Base-by-base conservation (phyloP, 2,797 vertebrate species). In the Poeciliopsis infans region DNA sequence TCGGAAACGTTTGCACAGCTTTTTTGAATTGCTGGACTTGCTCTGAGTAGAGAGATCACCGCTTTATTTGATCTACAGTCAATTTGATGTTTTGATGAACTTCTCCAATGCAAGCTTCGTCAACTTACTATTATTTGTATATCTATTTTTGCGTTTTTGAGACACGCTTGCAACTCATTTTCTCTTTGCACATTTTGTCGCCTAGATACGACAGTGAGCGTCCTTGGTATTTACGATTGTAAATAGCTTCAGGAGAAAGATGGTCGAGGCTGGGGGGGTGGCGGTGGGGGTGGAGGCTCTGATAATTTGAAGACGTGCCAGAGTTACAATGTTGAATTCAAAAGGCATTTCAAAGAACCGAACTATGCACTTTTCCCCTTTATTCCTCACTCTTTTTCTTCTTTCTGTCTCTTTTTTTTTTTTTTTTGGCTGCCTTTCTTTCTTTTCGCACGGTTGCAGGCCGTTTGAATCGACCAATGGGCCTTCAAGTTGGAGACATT, bases 401-500 rank as follows among this genome's bases (percentile, higher is more conserved):
- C 86, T 85, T 83, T 86, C 79, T 82, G 78, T 83, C 74, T 79
- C 82, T 75, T 39, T 43, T 10, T 43, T 43, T 43, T 43, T 43
- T 43, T 41, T 8, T 41, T 43, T 11, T 43, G 11, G 41, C 82
- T 79, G 77, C 83, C 31, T 85, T 86, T 89, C 89, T 92, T 92
- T 92, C 90, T 94, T 92, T 91, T 89, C 88, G 93, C 93, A 89
- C 93, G 92, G 93, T 95, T 89, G 93, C 93, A 93, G 93, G 75
- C 90, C 91, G 93, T 96, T 96, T 95, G 95, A 95, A 96, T 95
- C 93, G 81, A 95, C 96, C 96, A 96, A 95, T 96, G 83, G 92
- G 94, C 94, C 93, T 96, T 93, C 94, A 95, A 92, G 86, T 91
- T 91, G 53, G 87, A 91, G 90, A 95, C 94, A 96, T 96, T 96